Conservation (phyloP, 1,140 invertebrate species). For the Drosophila cardini region DNA sequence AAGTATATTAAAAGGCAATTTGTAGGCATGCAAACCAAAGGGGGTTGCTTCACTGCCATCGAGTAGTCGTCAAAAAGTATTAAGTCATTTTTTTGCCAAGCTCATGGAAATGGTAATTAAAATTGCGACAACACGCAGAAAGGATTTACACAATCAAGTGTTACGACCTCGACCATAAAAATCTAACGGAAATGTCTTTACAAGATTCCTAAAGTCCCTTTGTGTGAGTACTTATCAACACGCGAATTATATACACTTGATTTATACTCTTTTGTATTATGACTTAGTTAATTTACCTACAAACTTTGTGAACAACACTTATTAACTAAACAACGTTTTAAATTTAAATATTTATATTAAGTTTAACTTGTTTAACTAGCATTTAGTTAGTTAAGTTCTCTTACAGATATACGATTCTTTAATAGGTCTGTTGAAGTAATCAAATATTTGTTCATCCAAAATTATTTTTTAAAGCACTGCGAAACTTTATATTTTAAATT, state of each 20-base stretch:
- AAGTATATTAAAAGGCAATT: constrained; percentile 8
- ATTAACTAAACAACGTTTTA: too few species aligned
- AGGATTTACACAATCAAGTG: constrained; percentile 22
- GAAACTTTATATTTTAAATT: not conserved
- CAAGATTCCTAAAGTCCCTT: constrained; percentile 55
- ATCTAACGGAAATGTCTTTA: constrained; percentile 71
- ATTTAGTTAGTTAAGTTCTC: too few species aligned
- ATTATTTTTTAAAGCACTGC: too few species aligned
- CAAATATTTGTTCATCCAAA: too few species aligned
- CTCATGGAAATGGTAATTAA: constrained; percentile 38
- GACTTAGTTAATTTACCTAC: not conserved
- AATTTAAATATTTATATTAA: not conserved
- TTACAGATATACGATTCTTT: too few species aligned
- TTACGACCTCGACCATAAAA: constrained; percentile 47
- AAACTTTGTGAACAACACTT: too few species aligned
- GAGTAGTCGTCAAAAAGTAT: constrained; percentile 24
- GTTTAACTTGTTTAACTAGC: too few species aligned
- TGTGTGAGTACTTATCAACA: constrained; percentile 42
- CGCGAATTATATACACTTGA: constrained; percentile 29
- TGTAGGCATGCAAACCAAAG: constrained; percentile 36
- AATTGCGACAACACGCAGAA: constrained; percentile 32
- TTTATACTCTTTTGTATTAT: not conserved
- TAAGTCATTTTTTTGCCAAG: constrained; percentile 50
- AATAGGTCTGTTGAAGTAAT: too few species aligned
- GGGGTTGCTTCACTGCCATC: not conserved